A percentile compares a stretch with the other conserved stretches of the same genome.
Evolutionary conservation across 2,113 vertebrate species (phyloP).

Genomic region (Cygnus atratus): DNA sequence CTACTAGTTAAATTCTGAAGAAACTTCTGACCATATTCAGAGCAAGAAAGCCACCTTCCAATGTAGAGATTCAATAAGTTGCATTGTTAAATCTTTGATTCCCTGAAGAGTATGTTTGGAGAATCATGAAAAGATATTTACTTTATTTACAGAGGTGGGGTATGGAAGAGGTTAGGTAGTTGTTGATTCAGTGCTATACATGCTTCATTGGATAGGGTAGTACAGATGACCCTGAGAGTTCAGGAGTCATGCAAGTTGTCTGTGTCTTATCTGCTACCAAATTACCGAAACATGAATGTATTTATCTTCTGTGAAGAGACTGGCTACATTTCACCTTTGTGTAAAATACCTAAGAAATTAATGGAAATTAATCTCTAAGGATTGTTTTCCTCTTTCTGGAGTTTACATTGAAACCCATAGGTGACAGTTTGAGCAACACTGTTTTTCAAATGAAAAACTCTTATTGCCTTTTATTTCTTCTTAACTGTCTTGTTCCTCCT

Average conservation of each 20-base stretch:
- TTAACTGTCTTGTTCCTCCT: not conserved
- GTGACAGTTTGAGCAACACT: not conserved
- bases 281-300: not conserved
- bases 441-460: not conserved
- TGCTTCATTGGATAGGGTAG: not conserved
- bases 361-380: not conserved
- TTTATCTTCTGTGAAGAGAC: not conserved
- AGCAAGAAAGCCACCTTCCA: not conserved
- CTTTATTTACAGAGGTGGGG: not conserved
- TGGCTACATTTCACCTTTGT: not conserved
- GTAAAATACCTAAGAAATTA: not conserved
- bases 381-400: not conserved
- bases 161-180: not conserved
- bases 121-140: not conserved
- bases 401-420: not conserved
- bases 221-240: not conserved
- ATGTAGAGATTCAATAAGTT: not conserved
- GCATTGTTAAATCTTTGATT: not conserved
- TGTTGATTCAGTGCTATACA: not conserved
- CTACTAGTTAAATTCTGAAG: not conserved
- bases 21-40: not conserved
- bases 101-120: not conserved
- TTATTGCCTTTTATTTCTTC: not conserved
- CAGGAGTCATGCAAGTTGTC: not conserved
- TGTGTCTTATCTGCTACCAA: rapidly evolving